Percentiles rank a stretch among this genome's conserved stretches.
Conservation (phyloP, 2,113 vertebrate genomes). For the Lagopus leucura region DNA sequence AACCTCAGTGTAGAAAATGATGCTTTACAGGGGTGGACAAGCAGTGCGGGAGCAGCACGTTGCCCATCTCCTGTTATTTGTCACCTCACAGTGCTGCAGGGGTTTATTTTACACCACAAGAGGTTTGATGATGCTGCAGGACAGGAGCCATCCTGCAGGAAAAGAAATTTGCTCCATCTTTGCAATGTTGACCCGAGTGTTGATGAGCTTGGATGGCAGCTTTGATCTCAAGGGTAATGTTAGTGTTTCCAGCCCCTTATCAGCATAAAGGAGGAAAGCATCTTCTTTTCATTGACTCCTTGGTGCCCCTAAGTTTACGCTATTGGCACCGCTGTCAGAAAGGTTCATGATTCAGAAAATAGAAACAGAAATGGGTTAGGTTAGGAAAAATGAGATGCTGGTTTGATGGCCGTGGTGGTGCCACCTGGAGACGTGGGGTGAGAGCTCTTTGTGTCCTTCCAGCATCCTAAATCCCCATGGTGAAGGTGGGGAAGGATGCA, state of each 20-base stretch:
- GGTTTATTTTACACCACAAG: neutral
- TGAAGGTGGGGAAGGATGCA: neutral
- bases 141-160: neutral
- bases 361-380: neutral
- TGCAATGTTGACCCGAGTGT: neutral
- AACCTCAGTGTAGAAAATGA: neutral
- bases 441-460: neutral
- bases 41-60: neutral
- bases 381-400: rapidly evolving
- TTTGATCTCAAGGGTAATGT: neutral
- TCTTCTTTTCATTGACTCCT: neutral
- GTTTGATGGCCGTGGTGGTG: neutral
- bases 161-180: neutral
- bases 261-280: neutral
- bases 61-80: neutral
- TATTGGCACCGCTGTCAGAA: too few species aligned
- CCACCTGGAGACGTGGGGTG: rapidly evolving
- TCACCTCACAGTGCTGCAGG: neutral
- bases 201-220: neutral
- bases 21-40: neutral
- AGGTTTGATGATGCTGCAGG: neutral
- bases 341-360: too few species aligned
- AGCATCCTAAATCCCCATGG: neutral
- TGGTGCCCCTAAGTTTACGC: neutral
- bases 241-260: neutral